phyloP scores from a whole-genome alignment of 2,113 vertebrate genomes.

The Ondatra zibethicus region DNA sequence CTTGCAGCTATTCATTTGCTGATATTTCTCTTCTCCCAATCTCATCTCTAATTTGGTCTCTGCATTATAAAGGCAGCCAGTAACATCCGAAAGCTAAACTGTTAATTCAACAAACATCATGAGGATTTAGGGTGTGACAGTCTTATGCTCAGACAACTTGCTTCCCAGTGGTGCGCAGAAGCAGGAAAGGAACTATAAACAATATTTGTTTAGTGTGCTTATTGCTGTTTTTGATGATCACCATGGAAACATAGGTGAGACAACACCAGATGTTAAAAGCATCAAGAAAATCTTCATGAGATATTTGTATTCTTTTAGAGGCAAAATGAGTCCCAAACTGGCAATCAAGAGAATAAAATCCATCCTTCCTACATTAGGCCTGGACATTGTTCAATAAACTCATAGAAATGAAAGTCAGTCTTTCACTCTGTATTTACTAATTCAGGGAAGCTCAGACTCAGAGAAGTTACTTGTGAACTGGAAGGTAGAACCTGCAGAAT shows the following conservation, averaged over 20 bases:
- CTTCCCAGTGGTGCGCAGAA: neutral
- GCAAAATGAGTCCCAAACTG: neutral
- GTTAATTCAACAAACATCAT: neutral
- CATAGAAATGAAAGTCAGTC: neutral
- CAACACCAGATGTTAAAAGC: neutral
- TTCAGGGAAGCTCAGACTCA: neutral
- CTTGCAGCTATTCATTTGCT: slow-evolving; percentile 20
- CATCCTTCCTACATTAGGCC: neutral
- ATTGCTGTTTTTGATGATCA: neutral
- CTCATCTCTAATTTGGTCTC: slow-evolving; percentile 27
- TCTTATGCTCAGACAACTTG: neutral
- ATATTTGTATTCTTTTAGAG: neutral
- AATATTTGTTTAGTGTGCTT: neutral
- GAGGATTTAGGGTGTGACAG: neutral
- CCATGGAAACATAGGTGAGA: neutral
- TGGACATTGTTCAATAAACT: neutral
- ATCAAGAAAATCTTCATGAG: neutral
- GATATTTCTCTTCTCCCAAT: neutral
- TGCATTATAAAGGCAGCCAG: slow-evolving; percentile 12
- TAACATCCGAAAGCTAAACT: neutral
- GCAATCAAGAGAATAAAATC: neutral
- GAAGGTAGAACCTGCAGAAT: neutral
- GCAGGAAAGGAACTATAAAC: neutral
- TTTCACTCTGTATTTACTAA: neutral
- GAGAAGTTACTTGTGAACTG: neutral